Percentiles rank a stretch among this genome's conserved stretches.
These are phyloP conservation scores for Drosophila virilis DNA, from an alignment of 1,140 invertebrate species.

Conservation along the genomic window DNA sequence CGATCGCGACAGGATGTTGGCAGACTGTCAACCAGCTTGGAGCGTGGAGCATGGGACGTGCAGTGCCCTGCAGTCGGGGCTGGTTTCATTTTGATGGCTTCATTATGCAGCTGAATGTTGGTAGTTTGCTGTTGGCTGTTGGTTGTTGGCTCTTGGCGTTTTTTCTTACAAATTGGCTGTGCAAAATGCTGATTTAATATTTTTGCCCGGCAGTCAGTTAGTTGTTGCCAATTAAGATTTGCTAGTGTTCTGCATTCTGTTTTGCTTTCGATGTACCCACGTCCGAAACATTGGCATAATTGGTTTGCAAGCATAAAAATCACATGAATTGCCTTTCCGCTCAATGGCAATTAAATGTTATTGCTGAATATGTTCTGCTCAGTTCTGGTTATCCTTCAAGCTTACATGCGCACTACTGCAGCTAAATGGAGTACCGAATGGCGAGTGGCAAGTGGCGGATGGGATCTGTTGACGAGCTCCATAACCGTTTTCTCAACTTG, in stretches of 20 bases:
- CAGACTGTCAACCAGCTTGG: neutral
- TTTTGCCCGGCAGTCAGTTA: constrained; percentile 43
- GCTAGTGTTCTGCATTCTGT: constrained; percentile 27
- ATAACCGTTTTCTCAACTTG: constrained; percentile 13
- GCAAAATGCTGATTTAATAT: constrained; percentile 76
- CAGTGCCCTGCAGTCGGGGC: constrained; percentile 12
- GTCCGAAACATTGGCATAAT: constrained; percentile 61
- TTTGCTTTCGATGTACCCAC: constrained; percentile 24
- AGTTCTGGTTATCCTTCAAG: constrained; percentile 53
- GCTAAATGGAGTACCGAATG: constrained; percentile 47
- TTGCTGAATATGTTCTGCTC: constrained; percentile 20
- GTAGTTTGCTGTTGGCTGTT: constrained; percentile 10
- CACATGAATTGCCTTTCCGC: constrained; percentile 76
- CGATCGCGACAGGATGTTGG: constrained; percentile 23
- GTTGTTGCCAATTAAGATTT: constrained; percentile 69
- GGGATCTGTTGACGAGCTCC: constrained; percentile 11
- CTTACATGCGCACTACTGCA: constrained; percentile 11
- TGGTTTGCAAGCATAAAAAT: constrained; percentile 77
- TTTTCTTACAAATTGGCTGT: constrained; percentile 77
- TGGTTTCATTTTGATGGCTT: constrained; percentile 65
- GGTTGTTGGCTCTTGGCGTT: constrained; percentile 53
- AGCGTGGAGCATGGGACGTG: constrained; percentile 5
- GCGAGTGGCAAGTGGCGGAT: constrained; percentile 48
- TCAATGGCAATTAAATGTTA: constrained; percentile 70
- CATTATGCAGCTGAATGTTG: constrained; percentile 65